Evolutionary conservation across 2,113 vertebrate species (phyloP).

Genomic region (Jaculus jaculus): DNA sequence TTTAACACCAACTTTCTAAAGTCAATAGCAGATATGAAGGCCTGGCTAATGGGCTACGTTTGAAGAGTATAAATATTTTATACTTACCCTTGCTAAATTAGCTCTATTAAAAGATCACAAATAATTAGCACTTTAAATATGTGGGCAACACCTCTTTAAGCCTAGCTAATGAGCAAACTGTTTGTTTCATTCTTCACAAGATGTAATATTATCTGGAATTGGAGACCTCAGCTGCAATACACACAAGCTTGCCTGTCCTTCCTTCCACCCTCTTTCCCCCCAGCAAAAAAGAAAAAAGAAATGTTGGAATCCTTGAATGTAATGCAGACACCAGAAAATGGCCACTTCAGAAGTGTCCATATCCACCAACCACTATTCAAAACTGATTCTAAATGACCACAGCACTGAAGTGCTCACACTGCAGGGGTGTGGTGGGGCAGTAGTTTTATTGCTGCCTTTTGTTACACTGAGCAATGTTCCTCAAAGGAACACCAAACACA

Average conservation of each 20-base stretch:
- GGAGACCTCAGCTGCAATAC: constrained; percentile 61
- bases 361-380: neutral
- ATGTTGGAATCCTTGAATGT: constrained; percentile 3
- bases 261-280: neutral
- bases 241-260: neutral
- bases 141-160: constrained; percentile 57
- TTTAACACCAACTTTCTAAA: constrained; percentile 60
- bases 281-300: no score
- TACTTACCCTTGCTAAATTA: constrained; percentile 66
- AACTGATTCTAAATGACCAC: neutral
- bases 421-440: neutral
- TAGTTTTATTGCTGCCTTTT: neutral
- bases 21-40: constrained; percentile 38
- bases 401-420: neutral
- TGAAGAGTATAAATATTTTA: constrained; percentile 62
- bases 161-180: constrained; percentile 70
- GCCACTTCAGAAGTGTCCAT: neutral
- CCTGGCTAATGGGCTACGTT: constrained; percentile 58
- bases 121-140: constrained; percentile 74
- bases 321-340: neutral
- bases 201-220: constrained; percentile 59
- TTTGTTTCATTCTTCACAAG: constrained; percentile 76
- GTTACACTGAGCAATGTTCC: neutral
- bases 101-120: constrained; percentile 64
- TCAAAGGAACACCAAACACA: neutral